A percentile compares a stretch with the other conserved stretches of the same genome.
Evolutionary conservation across 2,888 invertebrate genomes (phyloP).

Genomic region (Apamea epomidion): DNA sequence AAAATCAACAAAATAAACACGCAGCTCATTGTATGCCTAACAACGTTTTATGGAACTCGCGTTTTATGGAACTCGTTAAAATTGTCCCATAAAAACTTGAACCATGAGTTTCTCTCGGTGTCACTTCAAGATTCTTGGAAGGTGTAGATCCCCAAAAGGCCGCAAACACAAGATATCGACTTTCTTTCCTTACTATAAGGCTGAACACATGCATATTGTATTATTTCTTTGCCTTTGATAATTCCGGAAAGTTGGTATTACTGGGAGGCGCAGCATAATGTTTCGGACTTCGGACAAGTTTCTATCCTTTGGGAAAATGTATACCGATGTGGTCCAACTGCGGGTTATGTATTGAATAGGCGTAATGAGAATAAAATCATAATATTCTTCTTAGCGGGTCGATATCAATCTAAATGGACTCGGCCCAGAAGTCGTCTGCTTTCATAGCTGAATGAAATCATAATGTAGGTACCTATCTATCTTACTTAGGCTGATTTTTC

Average conservation of each 20-base stretch:
- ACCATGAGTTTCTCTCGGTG: constrained; percentile 8
- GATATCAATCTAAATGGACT: too few species aligned
- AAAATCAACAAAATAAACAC: background rate
- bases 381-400: too few species aligned
- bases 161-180: constrained; percentile 10
- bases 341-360: constrained; percentile 7
- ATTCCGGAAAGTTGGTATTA: constrained; percentile 29
- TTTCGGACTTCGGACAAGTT: background rate
- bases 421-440: too few species aligned
- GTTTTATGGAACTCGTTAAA: constrained; percentile 27
- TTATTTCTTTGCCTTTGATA: constrained; percentile 2
- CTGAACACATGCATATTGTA: constrained; percentile 6
- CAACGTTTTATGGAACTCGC: constrained; percentile 1
- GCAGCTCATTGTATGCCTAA: constrained; percentile 2
- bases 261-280: background rate
- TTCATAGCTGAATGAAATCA: background rate
- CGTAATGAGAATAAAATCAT: constrained; percentile 12
- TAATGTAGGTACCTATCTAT: background rate
- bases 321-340: background rate
- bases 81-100: constrained; percentile 26
- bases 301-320: constrained; percentile 12
- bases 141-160: constrained; percentile 31
- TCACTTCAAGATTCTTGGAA: constrained; percentile 32
- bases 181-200: background rate
- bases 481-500: too few species aligned